phyloP scores from a whole-genome alignment of 1,140 invertebrate genomes.

The Hylaeus volcanicus region DNA sequence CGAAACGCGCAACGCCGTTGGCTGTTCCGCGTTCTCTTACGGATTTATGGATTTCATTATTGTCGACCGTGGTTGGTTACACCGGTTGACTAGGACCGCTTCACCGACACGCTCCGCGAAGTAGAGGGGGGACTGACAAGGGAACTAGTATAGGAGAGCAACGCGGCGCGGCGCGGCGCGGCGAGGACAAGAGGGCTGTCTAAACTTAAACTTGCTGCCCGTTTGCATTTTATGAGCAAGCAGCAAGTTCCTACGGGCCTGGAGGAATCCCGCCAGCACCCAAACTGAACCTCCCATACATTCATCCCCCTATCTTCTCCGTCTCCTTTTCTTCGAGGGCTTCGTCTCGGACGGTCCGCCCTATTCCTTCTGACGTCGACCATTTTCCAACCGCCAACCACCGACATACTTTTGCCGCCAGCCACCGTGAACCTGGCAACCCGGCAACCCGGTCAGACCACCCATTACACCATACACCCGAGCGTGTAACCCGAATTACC shows the following conservation, averaged over 20 bases:
- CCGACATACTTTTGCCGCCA: slow-evolving; percentile 38
- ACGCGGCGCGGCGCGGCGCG: neutral
- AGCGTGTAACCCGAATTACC: slow-evolving; percentile 63
- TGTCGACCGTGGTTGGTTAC: slow-evolving; percentile 70
- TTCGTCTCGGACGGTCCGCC: neutral
- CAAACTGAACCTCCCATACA: slow-evolving; percentile 71
- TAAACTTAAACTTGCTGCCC: slow-evolving; percentile 76
- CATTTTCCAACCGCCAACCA: slow-evolving; percentile 51
- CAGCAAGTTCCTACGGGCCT: slow-evolving; percentile 57
- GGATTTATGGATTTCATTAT: slow-evolving; percentile 79
- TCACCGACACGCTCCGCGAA: neutral
- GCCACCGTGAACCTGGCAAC: slow-evolving; percentile 19
- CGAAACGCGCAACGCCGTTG: slow-evolving; percentile 8
- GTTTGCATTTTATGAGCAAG: slow-evolving; percentile 76
- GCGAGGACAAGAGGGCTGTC: slow-evolving; percentile 52
- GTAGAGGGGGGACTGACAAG: slow-evolving; percentile 20
- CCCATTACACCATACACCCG: slow-evolving; percentile 61
- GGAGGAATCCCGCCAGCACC: slow-evolving; percentile 63
- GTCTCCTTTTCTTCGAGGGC: neutral
- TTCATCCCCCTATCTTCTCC: slow-evolving; percentile 52
- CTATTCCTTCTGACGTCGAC: neutral
- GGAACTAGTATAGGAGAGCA: slow-evolving; percentile 1
- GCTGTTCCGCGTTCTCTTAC: slow-evolving; percentile 63
- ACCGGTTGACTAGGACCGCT: slow-evolving; percentile 49
- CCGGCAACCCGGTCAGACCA: slow-evolving; percentile 57